phyloP scores from a whole-genome alignment of 2,113 vertebrate genomes.

The Silurus asotus region DNA sequence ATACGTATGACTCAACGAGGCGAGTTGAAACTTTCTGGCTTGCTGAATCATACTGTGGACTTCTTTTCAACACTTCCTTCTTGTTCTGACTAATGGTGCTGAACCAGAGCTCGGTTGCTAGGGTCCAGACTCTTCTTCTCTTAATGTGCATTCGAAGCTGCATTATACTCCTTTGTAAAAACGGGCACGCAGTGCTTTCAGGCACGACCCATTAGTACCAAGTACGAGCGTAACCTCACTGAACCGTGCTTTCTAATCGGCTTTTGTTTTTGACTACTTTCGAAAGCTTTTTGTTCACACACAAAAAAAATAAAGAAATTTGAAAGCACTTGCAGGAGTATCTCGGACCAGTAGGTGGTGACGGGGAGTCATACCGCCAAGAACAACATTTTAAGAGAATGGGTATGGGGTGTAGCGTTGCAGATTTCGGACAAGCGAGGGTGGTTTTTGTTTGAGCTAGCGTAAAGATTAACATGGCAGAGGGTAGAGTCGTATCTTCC shows the following conservation, averaged over 20 bases:
- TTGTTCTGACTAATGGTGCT: constrained; percentile 17
- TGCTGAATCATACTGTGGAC: constrained; percentile 13
- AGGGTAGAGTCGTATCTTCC: too few species aligned
- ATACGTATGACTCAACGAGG: not conserved
- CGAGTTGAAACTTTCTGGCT: constrained; percentile 1
- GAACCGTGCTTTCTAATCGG: not conserved
- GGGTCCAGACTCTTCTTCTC: not conserved
- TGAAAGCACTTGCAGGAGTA: not conserved
- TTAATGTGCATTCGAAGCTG: not conserved
- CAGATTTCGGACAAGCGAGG: too few species aligned
- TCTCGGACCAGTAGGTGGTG: not conserved
- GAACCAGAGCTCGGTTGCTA: not conserved
- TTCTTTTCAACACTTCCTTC: not conserved
- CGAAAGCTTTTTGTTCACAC: not conserved
- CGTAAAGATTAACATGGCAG: too few species aligned
- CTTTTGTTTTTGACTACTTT: not conserved
- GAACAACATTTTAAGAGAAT: not conserved
- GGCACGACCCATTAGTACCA: not conserved
- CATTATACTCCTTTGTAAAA: not conserved
- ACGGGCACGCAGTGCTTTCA: not conserved
- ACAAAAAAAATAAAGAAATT: not conserved
- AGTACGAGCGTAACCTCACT: not conserved
- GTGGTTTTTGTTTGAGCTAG: too few species aligned
- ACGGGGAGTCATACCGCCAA: not conserved
- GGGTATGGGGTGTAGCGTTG: not conserved